Base-by-base conservation (phyloP, 2,888 invertebrate species). In the Notodonta ziczac region DNA sequence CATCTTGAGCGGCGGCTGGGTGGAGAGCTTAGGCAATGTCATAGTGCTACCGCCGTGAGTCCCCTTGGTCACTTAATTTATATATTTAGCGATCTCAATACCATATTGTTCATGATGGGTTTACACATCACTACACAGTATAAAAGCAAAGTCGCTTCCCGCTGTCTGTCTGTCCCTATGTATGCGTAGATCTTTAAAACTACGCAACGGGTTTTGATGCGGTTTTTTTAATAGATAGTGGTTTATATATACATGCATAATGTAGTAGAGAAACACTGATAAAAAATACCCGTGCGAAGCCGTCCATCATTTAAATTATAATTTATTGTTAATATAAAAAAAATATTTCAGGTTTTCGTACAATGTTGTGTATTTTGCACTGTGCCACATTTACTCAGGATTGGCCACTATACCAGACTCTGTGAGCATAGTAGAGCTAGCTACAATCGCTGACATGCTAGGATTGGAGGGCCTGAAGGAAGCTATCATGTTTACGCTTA, bases 361-460 rank as follows among this genome's bases (percentile, higher is more conserved):
- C 80, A 96, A 96, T 67, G 96, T 97, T 1, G 98, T 98, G 5
- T 97, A 98, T 87, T 98, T 98, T 91, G 97, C 98, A 0, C 89
- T 99, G 64, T 97, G 98, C 76, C 98, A 98, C 85, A 97, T 99
- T 70, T 99, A 99, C 83, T 98, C 98, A 64, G 99, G 99, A 4
- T 96, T 97, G 40, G 97, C 97, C 48, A 96, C 97, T 75, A 97
- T 99, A 60, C 98, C 98, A 0, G 97, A 97, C 75, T 96, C 96
- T 2, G 96, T 98, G 69, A 97, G 97, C 84, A 95, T 98, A 56
- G 96, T 97, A 63, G 98, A 98, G 85, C 87, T 98, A 69, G 97
- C 98, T 0, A 97, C 98, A 0, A 88, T 98, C 60, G 97, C 98
- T 0, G 98, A 98, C 87, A 97, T 98, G 95, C 91, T 98, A 59